A percentile compares a stretch with the other conserved stretches of the same genome.
Conservation (phyloP, 2,888 invertebrate genomes). For the Watsonalla binaria region DNA sequence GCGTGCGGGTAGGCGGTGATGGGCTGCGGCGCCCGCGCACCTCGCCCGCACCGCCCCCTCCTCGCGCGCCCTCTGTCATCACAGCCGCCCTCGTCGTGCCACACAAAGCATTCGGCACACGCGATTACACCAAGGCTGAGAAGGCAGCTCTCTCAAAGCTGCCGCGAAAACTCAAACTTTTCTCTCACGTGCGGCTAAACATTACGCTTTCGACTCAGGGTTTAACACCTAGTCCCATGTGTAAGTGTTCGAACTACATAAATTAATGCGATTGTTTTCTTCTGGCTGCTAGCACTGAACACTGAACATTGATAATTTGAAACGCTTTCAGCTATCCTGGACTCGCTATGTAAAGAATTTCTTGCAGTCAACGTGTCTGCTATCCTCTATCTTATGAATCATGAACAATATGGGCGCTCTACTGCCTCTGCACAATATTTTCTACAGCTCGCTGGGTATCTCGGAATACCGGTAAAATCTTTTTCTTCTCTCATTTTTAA, state of each 20-base stretch:
- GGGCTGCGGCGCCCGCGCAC: conserved; percentile 61
- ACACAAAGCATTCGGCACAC: conserved; percentile 85
- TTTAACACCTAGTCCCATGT: conserved; percentile 87
- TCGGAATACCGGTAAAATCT: conserved; percentile 90
- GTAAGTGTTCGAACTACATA: conserved; percentile 66
- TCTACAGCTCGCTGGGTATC: conserved; percentile 93
- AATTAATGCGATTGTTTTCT: not conserved
- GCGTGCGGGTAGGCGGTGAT: conserved; percentile 59
- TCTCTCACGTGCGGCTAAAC: conserved; percentile 84
- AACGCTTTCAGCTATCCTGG: conserved; percentile 87
- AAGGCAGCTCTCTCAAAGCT: conserved; percentile 82
- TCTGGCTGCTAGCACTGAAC: not conserved
- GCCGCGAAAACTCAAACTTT: conserved; percentile 82
- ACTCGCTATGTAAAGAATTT: conserved; percentile 93
- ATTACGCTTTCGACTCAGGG: conserved; percentile 84
- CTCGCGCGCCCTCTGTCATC: conserved; percentile 72
- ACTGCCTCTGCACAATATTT: conserved; percentile 97
- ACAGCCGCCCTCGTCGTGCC: conserved; percentile 87
- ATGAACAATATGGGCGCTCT: conserved; percentile 94
- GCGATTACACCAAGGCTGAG: conserved; percentile 85
- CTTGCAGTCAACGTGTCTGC: conserved; percentile 93
- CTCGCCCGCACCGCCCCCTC: conserved; percentile 65
- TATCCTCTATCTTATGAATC: conserved; percentile 96
- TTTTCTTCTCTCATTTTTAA: conserved; percentile 26
- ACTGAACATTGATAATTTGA: conserved; percentile 33